Evolutionary conservation across 2,888 invertebrate genomes (phyloP).

Genomic region (Spodoptera exigua): DNA sequence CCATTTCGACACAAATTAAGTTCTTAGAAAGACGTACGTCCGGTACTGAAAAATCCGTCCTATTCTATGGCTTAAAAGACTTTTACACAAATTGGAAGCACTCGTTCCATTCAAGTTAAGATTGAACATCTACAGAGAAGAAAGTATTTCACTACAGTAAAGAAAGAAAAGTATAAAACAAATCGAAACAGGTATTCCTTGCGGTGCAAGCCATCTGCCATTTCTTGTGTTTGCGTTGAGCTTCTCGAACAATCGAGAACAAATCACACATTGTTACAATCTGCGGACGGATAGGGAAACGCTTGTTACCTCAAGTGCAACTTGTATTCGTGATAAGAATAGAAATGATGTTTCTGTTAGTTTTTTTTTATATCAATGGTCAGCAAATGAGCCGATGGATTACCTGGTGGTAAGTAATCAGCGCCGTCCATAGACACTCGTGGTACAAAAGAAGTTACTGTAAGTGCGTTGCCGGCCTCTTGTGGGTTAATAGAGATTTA

Average conservation of each 20-base stretch:
- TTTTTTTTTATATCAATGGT: conserved; percentile 25
- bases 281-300: conserved; percentile 39
- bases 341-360: conserved; percentile 45
- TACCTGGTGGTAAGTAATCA: too few species aligned
- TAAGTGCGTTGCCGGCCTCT: too few species aligned
- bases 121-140: neutral
- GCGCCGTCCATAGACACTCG: too few species aligned
- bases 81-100: conserved; percentile 11
- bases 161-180: conserved; percentile 18
- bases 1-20: too few species aligned
- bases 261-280: conserved; percentile 46
- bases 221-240: conserved; percentile 43
- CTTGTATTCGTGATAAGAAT: conserved; percentile 34
- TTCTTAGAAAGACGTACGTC: too few species aligned
- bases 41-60: too few species aligned
- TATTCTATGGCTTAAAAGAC: too few species aligned
- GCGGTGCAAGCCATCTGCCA: conserved; percentile 33
- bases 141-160: neutral
- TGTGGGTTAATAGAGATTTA: too few species aligned
- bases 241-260: conserved; percentile 44
- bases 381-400: too few species aligned
- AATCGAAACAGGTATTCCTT: conserved; percentile 40
- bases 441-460: too few species aligned
- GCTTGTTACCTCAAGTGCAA: conserved; percentile 34
- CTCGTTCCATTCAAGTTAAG: conserved; percentile 15